These are phyloP conservation scores for Macrobrachium rosenbergii DNA, from an alignment of 1,140 invertebrate species.

Conservation along the genomic window DNA sequence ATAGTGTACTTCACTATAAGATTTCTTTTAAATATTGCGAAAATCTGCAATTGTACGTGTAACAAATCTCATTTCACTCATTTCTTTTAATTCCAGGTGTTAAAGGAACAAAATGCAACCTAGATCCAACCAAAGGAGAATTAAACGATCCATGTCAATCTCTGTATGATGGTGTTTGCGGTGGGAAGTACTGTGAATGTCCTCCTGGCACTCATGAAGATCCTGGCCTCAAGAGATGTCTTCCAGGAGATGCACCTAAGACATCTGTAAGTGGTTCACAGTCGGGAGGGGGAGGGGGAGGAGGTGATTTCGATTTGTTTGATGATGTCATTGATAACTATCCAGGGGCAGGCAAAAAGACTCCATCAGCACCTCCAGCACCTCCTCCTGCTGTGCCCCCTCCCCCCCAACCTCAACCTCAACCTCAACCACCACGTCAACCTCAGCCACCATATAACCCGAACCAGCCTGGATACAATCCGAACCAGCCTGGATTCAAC, in stretches of 20 bases:
- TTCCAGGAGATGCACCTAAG: constrained; percentile 34
- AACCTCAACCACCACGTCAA: constrained; percentile 48
- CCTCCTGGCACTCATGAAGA: constrained; percentile 60
- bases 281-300: not conserved
- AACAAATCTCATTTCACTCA: not conserved
- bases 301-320: constrained; percentile 41
- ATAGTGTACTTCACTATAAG: too few relatives aligned
- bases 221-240: constrained; percentile 43
- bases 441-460: constrained; percentile 59
- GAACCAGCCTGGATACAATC: constrained; percentile 59
- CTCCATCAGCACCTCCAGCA: constrained; percentile 31
- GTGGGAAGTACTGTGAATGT: constrained; percentile 51
- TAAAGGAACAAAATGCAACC: constrained; percentile 54
- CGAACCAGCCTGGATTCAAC: constrained; percentile 55
- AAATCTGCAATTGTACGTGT: too few relatives aligned
- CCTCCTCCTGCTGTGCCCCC: constrained; percentile 27
- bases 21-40: too few relatives aligned
- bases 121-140: constrained; percentile 56
- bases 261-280: constrained; percentile 11
- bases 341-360: constrained; percentile 26
- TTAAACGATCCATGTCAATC: constrained; percentile 54
- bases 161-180: constrained; percentile 57
- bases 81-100: constrained; percentile 47
- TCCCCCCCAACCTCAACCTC: constrained; percentile 34
- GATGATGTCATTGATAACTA: constrained; percentile 57